Conservation (phyloP, 2,888 invertebrate genomes). For the Achlya flavicornis region DNA sequence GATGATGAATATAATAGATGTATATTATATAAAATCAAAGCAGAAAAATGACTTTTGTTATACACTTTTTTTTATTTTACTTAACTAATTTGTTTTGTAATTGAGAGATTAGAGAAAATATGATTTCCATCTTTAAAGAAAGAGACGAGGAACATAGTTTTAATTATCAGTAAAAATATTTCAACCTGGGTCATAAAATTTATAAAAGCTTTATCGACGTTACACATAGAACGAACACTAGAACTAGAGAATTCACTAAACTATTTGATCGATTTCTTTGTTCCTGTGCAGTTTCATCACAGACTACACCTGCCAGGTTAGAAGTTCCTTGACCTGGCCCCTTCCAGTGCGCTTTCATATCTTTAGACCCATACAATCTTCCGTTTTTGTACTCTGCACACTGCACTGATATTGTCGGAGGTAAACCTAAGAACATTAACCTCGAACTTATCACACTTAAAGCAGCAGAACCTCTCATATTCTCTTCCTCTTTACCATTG, state of each 20-base stretch:
- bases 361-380: slow-evolving; percentile 67
- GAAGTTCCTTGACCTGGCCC: slow-evolving; percentile 32
- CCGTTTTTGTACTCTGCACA: slow-evolving; percentile 80
- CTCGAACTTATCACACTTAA: slow-evolving; percentile 57
- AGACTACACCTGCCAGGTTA: slow-evolving; percentile 19
- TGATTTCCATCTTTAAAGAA: neutral
- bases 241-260: slow-evolving; percentile 6
- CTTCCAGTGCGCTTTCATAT: slow-evolving; percentile 61
- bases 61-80: no score
- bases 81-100: no score
- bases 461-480: slow-evolving; percentile 53
- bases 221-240: neutral
- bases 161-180: neutral
- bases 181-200: neutral
- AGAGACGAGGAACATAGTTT: neutral
- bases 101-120: no score
- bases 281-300: slow-evolving; percentile 45
- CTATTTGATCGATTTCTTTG: slow-evolving; percentile 39
- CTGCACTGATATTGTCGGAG: slow-evolving; percentile 76
- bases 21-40: no score
- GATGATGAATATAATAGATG: no score
- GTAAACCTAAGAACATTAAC: slow-evolving; percentile 66
- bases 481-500: slow-evolving; percentile 61
- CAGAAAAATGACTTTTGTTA: no score
- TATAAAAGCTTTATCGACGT: neutral